Conservation (phyloP, 2,888 invertebrate species). For the Koerneria pararmatus region DNA sequence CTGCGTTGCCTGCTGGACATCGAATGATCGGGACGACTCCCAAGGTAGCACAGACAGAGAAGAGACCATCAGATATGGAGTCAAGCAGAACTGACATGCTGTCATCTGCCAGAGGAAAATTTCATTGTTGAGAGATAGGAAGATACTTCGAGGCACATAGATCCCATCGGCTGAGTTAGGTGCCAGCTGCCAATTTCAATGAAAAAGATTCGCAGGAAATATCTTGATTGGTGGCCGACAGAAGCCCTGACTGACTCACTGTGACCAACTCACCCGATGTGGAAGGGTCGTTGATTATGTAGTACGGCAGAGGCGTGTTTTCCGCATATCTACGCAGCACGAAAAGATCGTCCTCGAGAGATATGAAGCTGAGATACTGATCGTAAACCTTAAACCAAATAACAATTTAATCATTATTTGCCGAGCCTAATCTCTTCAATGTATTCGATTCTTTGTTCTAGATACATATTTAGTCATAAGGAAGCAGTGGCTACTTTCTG, state of each 20-base stretch:
- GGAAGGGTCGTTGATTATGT: slow-evolving; percentile 64
- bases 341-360: slow-evolving; percentile 94
- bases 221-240: slow-evolving; percentile 56
- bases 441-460: too few relatives aligned
- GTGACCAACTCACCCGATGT: slow-evolving; percentile 26
- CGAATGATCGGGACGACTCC: slow-evolving; percentile 87
- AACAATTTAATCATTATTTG: too few relatives aligned
- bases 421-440: too few relatives aligned
- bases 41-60: slow-evolving; percentile 93
- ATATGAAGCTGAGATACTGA: slow-evolving; percentile 96
- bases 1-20: slow-evolving; percentile 89
- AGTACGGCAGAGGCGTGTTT: slow-evolving; percentile 84
- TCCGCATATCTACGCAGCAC: slow-evolving; percentile 76
- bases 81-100: slow-evolving; percentile 93
- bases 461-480: too few relatives aligned
- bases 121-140: not conserved
- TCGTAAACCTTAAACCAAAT: slow-evolving; percentile 76
- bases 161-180: too few relatives aligned
- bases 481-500: too few relatives aligned
- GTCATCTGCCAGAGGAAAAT: slow-evolving; percentile 73
- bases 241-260: not conserved
- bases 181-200: too few relatives aligned
- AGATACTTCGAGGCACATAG: not conserved
- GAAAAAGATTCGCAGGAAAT: not conserved
- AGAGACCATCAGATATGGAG: slow-evolving; percentile 87